Evolutionary conservation across 2,888 invertebrate genomes (phyloP).

Genomic region (Lagria hirta): DNA sequence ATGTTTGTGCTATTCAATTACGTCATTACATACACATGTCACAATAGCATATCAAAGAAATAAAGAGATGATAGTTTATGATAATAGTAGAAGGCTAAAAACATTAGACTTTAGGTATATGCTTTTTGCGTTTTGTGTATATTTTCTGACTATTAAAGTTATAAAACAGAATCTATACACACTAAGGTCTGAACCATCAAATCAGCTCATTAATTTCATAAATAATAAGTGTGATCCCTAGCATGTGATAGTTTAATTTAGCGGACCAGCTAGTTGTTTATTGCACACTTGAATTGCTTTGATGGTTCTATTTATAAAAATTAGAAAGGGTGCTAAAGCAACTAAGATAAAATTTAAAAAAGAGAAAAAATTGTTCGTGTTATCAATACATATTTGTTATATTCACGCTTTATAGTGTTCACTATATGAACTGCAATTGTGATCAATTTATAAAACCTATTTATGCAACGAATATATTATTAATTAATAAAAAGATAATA

Average conservation of each 20-base stretch:
- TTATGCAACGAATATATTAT: constrained; percentile 47
- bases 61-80: constrained; percentile 15
- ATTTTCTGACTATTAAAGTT: constrained; percentile 4
- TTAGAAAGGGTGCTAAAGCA: constrained; percentile 51
- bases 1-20: constrained; percentile 18
- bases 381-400: constrained; percentile 43
- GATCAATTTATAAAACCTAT: constrained; percentile 50
- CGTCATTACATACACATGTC: constrained; percentile 41
- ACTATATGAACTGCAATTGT: constrained; percentile 56
- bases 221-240: constrained; percentile 20
- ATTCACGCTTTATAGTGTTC: constrained; percentile 56
- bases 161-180: constrained; percentile 12
- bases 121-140: constrained; percentile 6
- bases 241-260: constrained; percentile 30
- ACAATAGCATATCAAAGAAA: constrained; percentile 50
- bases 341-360: constrained; percentile 21
- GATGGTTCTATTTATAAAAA: constrained; percentile 34
- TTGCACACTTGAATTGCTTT: constrained; percentile 29
- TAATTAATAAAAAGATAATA: constrained; percentile 29
- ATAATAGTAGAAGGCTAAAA: constrained; percentile 14
- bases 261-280: constrained; percentile 39
- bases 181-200: constrained; percentile 13
- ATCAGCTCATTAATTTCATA: constrained; percentile 13
- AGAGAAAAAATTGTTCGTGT: constrained; percentile 49
- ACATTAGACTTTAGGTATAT: constrained; percentile 9